Evolutionary conservation across 2,888 invertebrate species (phyloP), one percentile per base, ranked within the genome.

Genomic region (Tachina fera): DNA sequence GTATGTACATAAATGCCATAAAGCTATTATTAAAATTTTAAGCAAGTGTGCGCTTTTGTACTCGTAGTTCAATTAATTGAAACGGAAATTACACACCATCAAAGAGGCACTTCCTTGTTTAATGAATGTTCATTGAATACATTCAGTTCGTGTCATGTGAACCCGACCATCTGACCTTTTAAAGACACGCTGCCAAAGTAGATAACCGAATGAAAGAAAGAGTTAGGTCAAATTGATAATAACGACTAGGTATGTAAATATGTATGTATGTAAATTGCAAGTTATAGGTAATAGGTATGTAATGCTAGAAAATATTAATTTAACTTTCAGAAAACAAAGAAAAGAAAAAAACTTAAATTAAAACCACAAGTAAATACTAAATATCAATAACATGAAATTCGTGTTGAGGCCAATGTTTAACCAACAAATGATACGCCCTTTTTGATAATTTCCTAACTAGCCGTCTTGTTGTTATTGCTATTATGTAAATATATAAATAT

Each of bases 361-460:
- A 81, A 76, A 79, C 79, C 86, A 86, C 85, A 81, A 82, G 56
- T 76, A 83, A 1, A 2, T 2, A 2, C 31, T 31, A 31, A 2
- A 60, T 79, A 71, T 60, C 63, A 67, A 67, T 77, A 87, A 14
- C 72, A 83, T 71, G 58, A 49, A 71, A 63, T 78, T 22, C 70
- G 76, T 81, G 76, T 76, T 58, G 72, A 89, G 90, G 89, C 87
- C 88, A 89, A 88, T 91, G 90, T 90, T 91, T 91, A 90, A 89
- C 90, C 91, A 91, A 89, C 89, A 90, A 88, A 88, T 83, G 89
- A 83, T 88, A 90, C 91, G 90, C 91, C 91, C 87, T 83, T 83
- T 88, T 82, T 84, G 56, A 79, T 71, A 79, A 65, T 65, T 79
- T 65, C 39, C 39, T 56, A 56, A 63, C 47, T 41, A 63, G 63